Percentiles rank a stretch among this genome's conserved stretches.
These are phyloP conservation scores for Glyptemys insculpta DNA, from an alignment of 2,797 vertebrate genomes.

Conservation along the genomic window DNA sequence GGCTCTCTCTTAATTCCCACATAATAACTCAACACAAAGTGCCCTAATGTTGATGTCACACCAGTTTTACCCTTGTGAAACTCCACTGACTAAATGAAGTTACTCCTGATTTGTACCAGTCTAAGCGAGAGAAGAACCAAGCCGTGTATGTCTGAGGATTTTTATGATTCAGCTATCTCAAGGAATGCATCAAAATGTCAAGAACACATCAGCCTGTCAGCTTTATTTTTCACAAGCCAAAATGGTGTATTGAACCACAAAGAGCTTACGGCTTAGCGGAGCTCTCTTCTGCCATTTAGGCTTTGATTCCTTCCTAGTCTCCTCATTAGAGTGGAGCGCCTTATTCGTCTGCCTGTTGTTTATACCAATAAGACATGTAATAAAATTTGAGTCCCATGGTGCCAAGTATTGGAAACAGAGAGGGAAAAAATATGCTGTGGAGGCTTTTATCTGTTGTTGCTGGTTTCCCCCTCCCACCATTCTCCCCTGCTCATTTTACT, in stretches of 20 bases:
- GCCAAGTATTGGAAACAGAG: fast-evolving
- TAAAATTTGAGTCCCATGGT: not conserved
- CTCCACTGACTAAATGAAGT: not conserved
- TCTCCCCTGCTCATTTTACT: not conserved
- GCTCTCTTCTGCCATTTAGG: not conserved
- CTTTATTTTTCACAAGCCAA: slow-evolving; percentile 37
- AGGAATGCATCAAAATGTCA: slow-evolving; percentile 34
- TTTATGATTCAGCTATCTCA: slow-evolving; percentile 25
- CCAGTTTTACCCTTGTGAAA: slow-evolving; percentile 1
- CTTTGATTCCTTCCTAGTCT: not conserved
- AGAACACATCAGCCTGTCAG: slow-evolving; percentile 1
- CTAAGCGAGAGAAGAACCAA: slow-evolving; percentile 28
- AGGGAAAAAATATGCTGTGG: not conserved
- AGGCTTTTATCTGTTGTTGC: fast-evolving
- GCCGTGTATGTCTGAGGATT: not conserved
- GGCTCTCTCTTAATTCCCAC: slow-evolving; percentile 8
- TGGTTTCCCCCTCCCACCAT: fast-evolving
- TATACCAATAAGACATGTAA: not conserved
- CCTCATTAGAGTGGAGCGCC: fast-evolving
- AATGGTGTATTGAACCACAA: not conserved
- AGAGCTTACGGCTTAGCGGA: not conserved
- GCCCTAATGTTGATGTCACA: not conserved
- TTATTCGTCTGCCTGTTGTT: fast-evolving
- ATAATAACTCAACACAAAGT: not conserved
- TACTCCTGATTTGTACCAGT: slow-evolving; percentile 29